Base-by-base conservation (phyloP, 2,797 vertebrate genomes). In the Oreochromis grahami region DNA sequence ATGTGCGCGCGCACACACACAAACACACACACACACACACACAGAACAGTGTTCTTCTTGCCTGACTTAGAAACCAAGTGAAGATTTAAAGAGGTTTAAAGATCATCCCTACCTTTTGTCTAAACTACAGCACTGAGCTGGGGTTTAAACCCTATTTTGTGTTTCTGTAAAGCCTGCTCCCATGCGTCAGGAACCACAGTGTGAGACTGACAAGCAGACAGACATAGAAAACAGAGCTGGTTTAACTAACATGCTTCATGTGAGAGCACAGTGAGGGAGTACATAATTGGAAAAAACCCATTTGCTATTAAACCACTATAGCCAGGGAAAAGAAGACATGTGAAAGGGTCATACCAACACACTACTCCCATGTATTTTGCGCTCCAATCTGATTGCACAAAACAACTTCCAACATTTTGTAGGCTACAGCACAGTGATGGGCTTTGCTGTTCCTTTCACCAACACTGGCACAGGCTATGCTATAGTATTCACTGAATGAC, bases 31-130 rank as follows among this genome's bases (percentile, higher is more conserved):
- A 13, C 51, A 58, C 78, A 36, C 19, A 10, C 63, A 45, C 63
- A 60, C 26, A 74, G 10, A 78, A 29, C 11, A 41, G 24, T 24
- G 50, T 76, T 79, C 56, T 21, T 84, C 51, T 79, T 85, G 41
- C 19, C 82, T 88, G 86, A 88, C 55, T 78, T 15, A 9, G 50
- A 87, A 55, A 72, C 77, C 14, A 36, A 82, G 82, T 77, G 21
- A 86, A 84, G 91, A 87, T 86, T 92, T 90, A 82, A 81, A 87
- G 84, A 84, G 90, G 88, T 91, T 93, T 92, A 91, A 81, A 84
- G 86, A 86, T 93, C 87, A 92, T 91, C 92, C 89, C 86, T 76
- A 89, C 88, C 88, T 92, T 91, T 84, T 88, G 87, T 88, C 77
- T 90, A 91, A 89, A 93, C 89, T 88, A 86, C 72, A 89, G 86